phyloP scores from a whole-genome alignment of 2,888 invertebrate species.

The Cacoxenus indagator region DNA sequence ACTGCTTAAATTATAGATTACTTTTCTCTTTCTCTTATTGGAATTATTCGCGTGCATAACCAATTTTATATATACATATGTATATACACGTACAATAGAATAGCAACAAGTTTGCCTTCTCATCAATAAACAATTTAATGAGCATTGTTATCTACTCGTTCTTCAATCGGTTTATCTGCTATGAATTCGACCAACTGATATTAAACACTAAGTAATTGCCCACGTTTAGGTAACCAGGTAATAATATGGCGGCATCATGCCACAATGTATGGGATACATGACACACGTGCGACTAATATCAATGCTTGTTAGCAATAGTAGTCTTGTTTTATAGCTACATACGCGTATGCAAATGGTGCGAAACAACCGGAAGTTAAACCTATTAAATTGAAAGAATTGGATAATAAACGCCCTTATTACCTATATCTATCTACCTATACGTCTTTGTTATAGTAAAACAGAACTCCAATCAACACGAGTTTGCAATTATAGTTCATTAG shows the following conservation, averaged over 20 bases:
- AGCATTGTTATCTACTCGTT: slow-evolving; percentile 37
- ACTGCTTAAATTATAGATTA: not conserved
- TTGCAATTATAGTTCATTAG: too few relatives aligned
- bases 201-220: not conserved
- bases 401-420: too few relatives aligned
- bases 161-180: not conserved
- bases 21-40: not conserved
- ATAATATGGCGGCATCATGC: not conserved
- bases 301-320: not conserved
- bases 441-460: too few relatives aligned
- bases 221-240: not conserved
- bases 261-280: not conserved
- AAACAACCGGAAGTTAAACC: too few relatives aligned
- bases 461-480: too few relatives aligned
- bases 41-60: not conserved
- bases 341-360: too few relatives aligned
- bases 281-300: not conserved
- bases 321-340: too few relatives aligned
- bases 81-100: too few relatives aligned
- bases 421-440: too few relatives aligned
- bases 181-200: not conserved
- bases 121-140: slow-evolving; percentile 55
- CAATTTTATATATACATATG: too few relatives aligned
- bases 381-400: too few relatives aligned
- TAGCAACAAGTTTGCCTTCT: slow-evolving; percentile 34